Evolutionary conservation across 2,888 invertebrate species (phyloP).

Genomic region (Amphipyra berbera): DNA sequence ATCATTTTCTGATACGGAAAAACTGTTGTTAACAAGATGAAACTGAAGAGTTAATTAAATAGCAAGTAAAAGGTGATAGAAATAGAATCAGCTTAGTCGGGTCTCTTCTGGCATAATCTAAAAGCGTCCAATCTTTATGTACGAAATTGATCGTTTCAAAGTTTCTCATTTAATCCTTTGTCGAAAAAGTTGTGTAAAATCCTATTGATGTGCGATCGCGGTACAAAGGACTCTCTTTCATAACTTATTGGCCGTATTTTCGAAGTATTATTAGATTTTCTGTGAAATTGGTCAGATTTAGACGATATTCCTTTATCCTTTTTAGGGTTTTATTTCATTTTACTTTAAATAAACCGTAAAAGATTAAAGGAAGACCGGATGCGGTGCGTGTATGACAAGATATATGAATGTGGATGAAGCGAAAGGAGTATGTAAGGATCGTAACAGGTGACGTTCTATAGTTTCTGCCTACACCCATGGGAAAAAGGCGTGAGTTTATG

Average conservation of each 20-base stretch:
- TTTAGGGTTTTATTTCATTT: no score
- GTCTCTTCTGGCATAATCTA: constrained; percentile 5
- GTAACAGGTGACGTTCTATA: no score
- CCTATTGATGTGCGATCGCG: constrained; percentile 2
- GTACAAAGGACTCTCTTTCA: background rate
- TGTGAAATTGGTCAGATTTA: no score
- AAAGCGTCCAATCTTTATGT: background rate
- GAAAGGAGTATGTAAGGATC: no score
- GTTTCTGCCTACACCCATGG: no score
- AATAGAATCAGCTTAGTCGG: background rate
- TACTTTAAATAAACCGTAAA: no score
- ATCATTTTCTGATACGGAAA: no score
- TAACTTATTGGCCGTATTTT: constrained; percentile 6
- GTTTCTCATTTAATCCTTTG: constrained; percentile 22
- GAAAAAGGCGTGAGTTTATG: no score
- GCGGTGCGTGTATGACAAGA: no score
- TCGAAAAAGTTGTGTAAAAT: constrained; percentile 13
- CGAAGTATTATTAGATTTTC: background rate
- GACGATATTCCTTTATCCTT: background rate
- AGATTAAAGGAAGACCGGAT: no score
- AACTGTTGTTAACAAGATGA: no score
- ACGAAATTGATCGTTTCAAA: constrained; percentile 20
- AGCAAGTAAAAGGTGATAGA: background rate
- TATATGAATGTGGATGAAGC: no score
- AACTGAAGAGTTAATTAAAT: background rate